Evolutionary conservation across 2,888 invertebrate species (phyloP), one percentile per base, ranked within the genome.

Genomic region (Cybosia mesomella): DNA sequence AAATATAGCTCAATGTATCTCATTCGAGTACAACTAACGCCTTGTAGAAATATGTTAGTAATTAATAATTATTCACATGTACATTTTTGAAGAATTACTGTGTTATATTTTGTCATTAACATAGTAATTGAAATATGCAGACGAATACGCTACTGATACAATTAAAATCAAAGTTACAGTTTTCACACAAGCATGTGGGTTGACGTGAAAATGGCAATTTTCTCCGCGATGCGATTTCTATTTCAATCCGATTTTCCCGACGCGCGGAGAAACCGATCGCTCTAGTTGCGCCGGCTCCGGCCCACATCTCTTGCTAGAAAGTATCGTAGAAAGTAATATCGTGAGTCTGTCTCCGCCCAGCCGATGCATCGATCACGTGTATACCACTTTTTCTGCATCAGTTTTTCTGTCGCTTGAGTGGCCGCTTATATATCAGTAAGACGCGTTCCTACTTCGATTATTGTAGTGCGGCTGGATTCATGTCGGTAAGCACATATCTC

Each of bases 261-360:
- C 92, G 91, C 89, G 89, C 87, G 87, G 93, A 92, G 94, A 95
- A 94, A 95, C 93, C 92, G 92, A 94, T 92, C 92, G 94, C 93
- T 94, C 95, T 85, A 94, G 92, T 95, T 93, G 92, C 91, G 90
- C 87, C 85, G 87, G 84, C 90, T 84, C 83, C 91, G 93, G 91
- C 93, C 94, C 93, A 94, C 93, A 94, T 94, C 94, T 93, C 92
- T 92, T 89, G 91, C 93, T 94, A 94, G 95, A 95, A 95, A 95
- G 95, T 94, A 92, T 93, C 85, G 89, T 95, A 93, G 95, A 95
- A 95, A 95, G 95, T 95, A 95, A 95, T 91, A 94, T 92, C 91
- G 91, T 85, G 85, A 88, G 85, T 84, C 87, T 87, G 89, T 91
- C 91, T 91, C 87, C 89, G 89, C 85, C 86, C 89, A 85, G 87